Base-by-base conservation (phyloP, 2,113 vertebrate genomes). In the Gymnarchus niloticus region DNA sequence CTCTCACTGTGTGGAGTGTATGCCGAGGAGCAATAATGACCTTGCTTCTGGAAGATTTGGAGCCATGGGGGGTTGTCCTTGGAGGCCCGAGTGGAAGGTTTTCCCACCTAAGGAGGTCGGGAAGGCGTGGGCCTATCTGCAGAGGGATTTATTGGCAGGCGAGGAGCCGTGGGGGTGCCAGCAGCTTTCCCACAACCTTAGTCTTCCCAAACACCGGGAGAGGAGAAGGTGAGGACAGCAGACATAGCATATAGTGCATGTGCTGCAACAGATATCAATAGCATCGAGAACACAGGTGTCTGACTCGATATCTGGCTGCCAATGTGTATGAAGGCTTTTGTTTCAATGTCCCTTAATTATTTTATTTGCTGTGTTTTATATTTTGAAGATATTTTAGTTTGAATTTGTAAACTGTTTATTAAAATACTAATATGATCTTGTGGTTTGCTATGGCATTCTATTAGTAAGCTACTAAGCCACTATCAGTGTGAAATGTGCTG, bases 1-100 rank as follows among this genome's bases (percentile, higher is more conserved):
- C 90, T 61, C 88, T 52, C n/a, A 87, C 86, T 57, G 7, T 44
- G 80, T 57, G 86, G 90, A 89, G 88, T 90, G 87, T 87, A 89
- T 89, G 89, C 87, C 89, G 90, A 89, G 91, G 91, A 91, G 87
- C 85, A 87, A 65, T 91, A 88, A 91, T 89, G 86, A 91, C 88
- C 89, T 90, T 84, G 37, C 84, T 69, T 88, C 76, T 61, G 82
- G 61, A 80, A 84, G 86, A 25, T 61, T 89, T 89, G 89, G 85
- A 91, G 87, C 90, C 49, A 57, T 90, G 87, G 88, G 87, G 88
- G 89, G 85, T 88, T 81, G 90, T 89, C 90, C 89, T 90, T 89
- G 88, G 84, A 90, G 54, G 65, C 33, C 69, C 51, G 56, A 87
- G 77, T 48, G 46, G 44, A 57, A 77, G 77, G 84, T 85, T 89